Evolutionary conservation across 2,888 invertebrate genomes (phyloP), one percentile per base, ranked within the genome.

Genomic region (Fragum sueziense): DNA sequence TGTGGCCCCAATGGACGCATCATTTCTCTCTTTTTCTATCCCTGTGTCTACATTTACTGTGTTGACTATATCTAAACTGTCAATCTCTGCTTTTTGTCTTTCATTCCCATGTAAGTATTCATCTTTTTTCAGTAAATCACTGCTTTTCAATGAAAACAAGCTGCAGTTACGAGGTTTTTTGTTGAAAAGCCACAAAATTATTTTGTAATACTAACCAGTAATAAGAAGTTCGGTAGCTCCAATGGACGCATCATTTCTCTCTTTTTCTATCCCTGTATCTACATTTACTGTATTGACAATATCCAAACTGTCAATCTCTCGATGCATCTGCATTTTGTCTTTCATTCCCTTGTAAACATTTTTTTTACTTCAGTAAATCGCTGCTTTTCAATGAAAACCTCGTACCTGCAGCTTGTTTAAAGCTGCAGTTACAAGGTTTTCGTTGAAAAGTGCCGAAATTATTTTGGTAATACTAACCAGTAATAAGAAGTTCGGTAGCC

Each of bases 271-370:
- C 22, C 88, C 87, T n/a, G 88, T 90, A 75, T 92, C 92, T 1
- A 90, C 86, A 33, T 87, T 78, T 31, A 89, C 88, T 7, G 92
- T 90, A 33, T 87, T 85, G 37, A 88, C 74, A 52, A 92, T 91
- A 54, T 85, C 79, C 75, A 87, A 91, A 90, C 89, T 91, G 86
- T 92, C 91, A 52, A 92, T 86, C 73, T 91, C 91, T 69, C 92
- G 78, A 77, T 88, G 83, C 80, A 89, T 89, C 82, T 89, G 88
- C 27, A 91, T 84, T 70, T 89, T 90, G 79, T 91, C 91, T 61
- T 90, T 90, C 80, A 89, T 74, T 1, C 89, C 78, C 37, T n/a
- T n/a, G n/a, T n/a, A n/a, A n/a, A n/a, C n/a, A n/a, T n/a, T n/a
- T n/a, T n/a, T n/a, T n/a, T n/a, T n/a, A n/a, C n/a, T n/a, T n/a